These are phyloP conservation scores for Tychaedon coryphoeus DNA, from an alignment of 2,113 vertebrate genomes.

Conservation along the genomic window DNA sequence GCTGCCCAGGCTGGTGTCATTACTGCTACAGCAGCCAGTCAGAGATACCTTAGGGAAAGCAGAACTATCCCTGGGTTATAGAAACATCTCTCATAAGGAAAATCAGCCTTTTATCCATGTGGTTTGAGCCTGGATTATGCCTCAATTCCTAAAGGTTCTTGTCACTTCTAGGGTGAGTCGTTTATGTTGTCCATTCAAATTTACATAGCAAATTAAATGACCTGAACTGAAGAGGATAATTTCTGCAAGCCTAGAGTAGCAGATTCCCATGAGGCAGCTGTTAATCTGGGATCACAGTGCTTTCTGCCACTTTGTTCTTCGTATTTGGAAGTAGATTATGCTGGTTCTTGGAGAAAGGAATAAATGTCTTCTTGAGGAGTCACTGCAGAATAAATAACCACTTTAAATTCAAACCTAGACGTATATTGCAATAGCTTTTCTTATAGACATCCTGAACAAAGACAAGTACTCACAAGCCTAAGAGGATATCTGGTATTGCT, in stretches of 20 bases:
- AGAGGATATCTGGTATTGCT: neutral
- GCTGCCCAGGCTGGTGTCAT: neutral
- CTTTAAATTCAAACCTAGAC: neutral
- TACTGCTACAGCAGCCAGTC: neutral
- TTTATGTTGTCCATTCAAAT: neutral
- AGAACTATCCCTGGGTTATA: neutral
- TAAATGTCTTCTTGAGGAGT: neutral
- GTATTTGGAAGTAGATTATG: neutral
- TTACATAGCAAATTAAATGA: neutral
- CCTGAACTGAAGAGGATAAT: neutral
- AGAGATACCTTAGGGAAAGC: neutral
- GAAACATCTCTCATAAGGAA: neutral
- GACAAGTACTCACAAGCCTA: neutral
- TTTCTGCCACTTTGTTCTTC: conserved; percentile 1
- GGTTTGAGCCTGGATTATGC: neutral
- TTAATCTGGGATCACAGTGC: neutral
- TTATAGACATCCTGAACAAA: neutral
- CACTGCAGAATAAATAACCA: neutral
- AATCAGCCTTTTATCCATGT: neutral
- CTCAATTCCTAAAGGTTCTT: neutral
- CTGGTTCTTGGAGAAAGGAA: neutral
- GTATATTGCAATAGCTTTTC: neutral
- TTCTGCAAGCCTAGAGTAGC: neutral
- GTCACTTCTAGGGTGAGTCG: neutral
- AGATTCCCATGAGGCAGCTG: neutral